Conservation (phyloP, 2,113 vertebrate species). For the Mesembrinibis cayennensis region DNA sequence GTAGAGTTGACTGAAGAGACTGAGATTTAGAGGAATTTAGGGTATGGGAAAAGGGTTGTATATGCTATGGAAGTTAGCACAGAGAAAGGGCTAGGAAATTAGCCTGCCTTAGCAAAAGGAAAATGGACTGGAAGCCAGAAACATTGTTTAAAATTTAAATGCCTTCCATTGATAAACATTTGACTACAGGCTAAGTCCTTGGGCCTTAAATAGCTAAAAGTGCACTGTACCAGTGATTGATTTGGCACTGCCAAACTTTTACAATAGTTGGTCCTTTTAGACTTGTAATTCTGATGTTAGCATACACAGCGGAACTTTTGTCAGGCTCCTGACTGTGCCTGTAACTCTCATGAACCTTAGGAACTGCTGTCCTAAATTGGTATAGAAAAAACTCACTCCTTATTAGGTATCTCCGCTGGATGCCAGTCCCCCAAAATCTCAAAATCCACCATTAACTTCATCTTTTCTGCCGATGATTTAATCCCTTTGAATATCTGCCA, state of each 20-base stretch:
- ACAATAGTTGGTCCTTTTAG: not conserved
- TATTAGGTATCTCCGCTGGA: not conserved
- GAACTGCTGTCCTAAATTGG: not conserved
- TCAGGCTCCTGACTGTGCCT: not conserved
- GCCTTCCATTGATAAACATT: not conserved
- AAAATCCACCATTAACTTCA: not conserved
- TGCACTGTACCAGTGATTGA: fast-evolving
- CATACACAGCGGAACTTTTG: not conserved
- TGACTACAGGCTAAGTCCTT: not conserved
- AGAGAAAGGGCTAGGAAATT: not conserved
- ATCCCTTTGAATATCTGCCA: not conserved
- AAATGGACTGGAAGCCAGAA: not conserved
- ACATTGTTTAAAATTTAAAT: not conserved
- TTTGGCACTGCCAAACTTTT: not conserved
- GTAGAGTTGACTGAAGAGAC: not conserved
- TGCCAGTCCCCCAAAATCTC: not conserved
- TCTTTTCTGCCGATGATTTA: not conserved
- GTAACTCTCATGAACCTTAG: not conserved
- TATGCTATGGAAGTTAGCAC: not conserved
- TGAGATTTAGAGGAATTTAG: not conserved
- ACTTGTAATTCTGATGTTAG: not conserved
- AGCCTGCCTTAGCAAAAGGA: not conserved
- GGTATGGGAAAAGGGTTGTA: not conserved
- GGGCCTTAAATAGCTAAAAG: not conserved
- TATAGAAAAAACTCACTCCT: not conserved